Evolutionary conservation across 2,113 vertebrate species (phyloP), one percentile per base, ranked within the genome.

Genomic region (Balaeniceps rex): DNA sequence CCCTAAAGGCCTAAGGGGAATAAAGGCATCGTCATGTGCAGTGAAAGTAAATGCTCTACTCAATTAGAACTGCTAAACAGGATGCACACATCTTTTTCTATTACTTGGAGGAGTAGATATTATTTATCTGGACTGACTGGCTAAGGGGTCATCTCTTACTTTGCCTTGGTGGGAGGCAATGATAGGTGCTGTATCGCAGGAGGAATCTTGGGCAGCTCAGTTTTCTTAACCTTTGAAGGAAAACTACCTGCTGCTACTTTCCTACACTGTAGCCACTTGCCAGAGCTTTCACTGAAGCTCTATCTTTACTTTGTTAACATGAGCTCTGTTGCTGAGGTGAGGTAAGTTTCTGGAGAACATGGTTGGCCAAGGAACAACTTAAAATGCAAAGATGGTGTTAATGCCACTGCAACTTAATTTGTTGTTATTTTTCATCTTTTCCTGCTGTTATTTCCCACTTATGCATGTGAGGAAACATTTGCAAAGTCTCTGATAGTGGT

Each of bases 121-220:
- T 22, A 17, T 78, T 84, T 74, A 57, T 66, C 52, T 11, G 0
- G 0, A 23, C 5, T 51, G 44, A 46, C 9, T 3, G 4, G 14
- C 42, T 17, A 8, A 7, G 0, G 0, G 2, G 7, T 21, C 21
- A 60, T 8, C 16, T 40, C 33, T 40, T 22, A 7, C 3, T n/a
- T 38, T 47, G 23, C 21, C 38, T 19, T 31, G 17, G 5, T 36
- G 19, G 28, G 19, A 64, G 7, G 31, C 25, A 68, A 7, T 2
- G 6, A 15, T 18, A 26, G n/a, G 11, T 55, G 33, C 3, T 52
- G 12, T 9, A 63, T 6, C 12, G 12, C 19, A 28, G 8, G 10
- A 72, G 17, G 21, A 44, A 38, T 14, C 6, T n/a, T 33, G 16
- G 28, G 38, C 5, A 25, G 2, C 7, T 24, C 23, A 4, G 7